Conservation (phyloP, 2,113 vertebrate genomes). For the Crotalus tigris region DNA sequence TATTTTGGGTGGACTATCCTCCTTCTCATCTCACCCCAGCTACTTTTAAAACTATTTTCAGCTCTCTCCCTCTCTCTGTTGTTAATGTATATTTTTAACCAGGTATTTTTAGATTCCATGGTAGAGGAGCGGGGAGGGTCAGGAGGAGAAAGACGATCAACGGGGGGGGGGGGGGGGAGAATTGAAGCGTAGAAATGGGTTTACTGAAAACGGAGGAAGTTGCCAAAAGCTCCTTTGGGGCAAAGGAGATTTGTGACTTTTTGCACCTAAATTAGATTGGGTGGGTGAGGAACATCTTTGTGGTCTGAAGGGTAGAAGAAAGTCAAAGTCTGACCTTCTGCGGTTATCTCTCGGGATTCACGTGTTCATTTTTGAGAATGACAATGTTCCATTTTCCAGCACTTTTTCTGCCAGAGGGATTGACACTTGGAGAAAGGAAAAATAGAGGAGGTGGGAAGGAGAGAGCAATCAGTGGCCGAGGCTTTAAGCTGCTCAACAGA, state of each 20-base stretch:
- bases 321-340: not conserved
- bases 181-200: not conserved
- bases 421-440: not conserved
- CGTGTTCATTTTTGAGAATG: too few species aligned
- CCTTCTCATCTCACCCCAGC: too few species aligned
- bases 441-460: not conserved
- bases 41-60: conserved; percentile 32
- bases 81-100: not conserved
- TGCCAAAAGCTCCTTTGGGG: not conserved
- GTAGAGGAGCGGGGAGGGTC: not conserved
- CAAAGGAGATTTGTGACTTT: not conserved
- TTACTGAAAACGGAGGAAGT: not conserved
- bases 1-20: not conserved
- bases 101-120: conserved; percentile 7
- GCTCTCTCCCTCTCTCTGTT: not conserved
- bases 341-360: not conserved
- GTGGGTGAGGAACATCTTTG: not conserved
- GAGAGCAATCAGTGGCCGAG: not conserved
- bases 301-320: not conserved
- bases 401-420: too few species aligned
- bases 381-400: not conserved
- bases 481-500: not conserved
- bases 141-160: not conserved
- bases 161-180: too few species aligned
- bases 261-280: not conserved